These are phyloP conservation scores for Heteromurus nitidus DNA, from an alignment of 2,888 invertebrate species.

Conservation along the genomic window DNA sequence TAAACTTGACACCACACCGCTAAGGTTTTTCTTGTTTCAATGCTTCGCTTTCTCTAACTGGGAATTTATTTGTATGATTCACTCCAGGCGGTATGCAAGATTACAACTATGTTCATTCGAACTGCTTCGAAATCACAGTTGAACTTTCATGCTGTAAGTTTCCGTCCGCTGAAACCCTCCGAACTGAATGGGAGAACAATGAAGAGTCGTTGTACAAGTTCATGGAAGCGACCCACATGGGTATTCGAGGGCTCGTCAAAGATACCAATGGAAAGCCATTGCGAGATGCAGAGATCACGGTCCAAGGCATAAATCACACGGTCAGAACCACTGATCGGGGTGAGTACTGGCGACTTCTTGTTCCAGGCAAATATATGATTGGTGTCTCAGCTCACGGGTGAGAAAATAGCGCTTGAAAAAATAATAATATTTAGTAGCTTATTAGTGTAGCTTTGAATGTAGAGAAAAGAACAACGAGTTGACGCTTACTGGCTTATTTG, in stretches of 20 bases:
- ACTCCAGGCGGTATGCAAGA: slow-evolving; percentile 95
- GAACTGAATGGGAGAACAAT: slow-evolving; percentile 89
- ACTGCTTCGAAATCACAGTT: slow-evolving; percentile 97
- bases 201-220: slow-evolving; percentile 89
- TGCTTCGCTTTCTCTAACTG: not conserved
- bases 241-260: slow-evolving; percentile 81
- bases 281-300: slow-evolving; percentile 84
- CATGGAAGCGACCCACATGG: slow-evolving; percentile 88
- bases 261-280: slow-evolving; percentile 82
- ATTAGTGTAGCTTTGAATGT: too few species aligned
- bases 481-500: not conserved
- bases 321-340: slow-evolving; percentile 87
- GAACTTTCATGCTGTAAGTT: slow-evolving; percentile 98
- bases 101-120: slow-evolving; percentile 96
- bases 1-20: too few species aligned
- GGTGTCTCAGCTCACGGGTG: slow-evolving; percentile 85
- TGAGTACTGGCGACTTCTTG: slow-evolving; percentile 94
- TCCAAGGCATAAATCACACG: slow-evolving; percentile 87
- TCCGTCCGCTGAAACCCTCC: slow-evolving; percentile 84
- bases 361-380: slow-evolving; percentile 90
- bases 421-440: not conserved
- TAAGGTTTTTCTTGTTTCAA: too few species aligned
- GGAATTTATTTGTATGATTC: not conserved
- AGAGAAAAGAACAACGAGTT: too few species aligned
- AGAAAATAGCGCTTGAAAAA: too few species aligned